Conservation (phyloP, 2,888 invertebrate genomes). For the Eustalomyia histrio region DNA sequence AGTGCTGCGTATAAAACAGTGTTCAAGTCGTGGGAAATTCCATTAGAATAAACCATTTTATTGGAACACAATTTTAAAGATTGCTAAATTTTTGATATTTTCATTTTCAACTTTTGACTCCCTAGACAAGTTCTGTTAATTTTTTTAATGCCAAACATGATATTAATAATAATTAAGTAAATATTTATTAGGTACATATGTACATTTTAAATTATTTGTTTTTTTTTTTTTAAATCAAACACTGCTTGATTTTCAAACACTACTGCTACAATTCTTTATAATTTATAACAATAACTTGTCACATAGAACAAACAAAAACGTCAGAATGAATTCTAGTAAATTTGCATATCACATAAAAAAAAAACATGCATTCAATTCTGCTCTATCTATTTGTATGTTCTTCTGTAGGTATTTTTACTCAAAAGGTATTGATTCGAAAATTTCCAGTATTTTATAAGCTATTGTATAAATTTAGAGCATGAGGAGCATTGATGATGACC, state of each 20-base stretch:
- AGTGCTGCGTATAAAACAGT: too few relatives aligned
- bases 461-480: slow-evolving; percentile 14
- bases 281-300: background rate
- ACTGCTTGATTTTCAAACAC: background rate
- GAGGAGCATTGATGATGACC: slow-evolving; percentile 18
- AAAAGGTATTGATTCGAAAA: slow-evolving; percentile 2
- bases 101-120: too few relatives aligned
- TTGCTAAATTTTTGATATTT: too few relatives aligned
- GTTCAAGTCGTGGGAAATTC: too few relatives aligned
- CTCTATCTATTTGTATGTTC: background rate
- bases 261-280: background rate
- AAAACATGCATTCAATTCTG: background rate
- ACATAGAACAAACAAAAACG: background rate
- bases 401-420: background rate
- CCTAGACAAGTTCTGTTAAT: too few relatives aligned
- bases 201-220: too few relatives aligned
- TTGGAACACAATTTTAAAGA: too few relatives aligned
- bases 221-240: too few relatives aligned
- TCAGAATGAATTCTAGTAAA: slow-evolving; percentile 4
- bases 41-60: too few relatives aligned
- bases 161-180: too few relatives aligned
- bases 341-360: slow-evolving; percentile 13
- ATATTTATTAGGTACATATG: too few relatives aligned
- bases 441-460: slow-evolving; percentile 11
- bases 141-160: too few relatives aligned